These are phyloP conservation scores for Chondrilla cf. caribensis DNA, from an alignment of 37 sponge, comb jelly and placozoan genomes.

Conservation along the genomic window DNA sequence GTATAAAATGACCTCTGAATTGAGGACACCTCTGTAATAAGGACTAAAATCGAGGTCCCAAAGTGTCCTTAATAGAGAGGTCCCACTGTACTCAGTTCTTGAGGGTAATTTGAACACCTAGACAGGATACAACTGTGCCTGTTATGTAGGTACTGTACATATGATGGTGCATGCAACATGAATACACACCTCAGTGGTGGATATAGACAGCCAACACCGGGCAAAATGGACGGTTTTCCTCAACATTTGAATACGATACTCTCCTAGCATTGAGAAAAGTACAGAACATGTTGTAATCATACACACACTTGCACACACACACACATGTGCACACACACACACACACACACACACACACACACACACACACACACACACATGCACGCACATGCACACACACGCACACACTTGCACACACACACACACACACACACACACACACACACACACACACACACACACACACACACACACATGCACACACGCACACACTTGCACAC, in stretches of 20 bases:
- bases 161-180: too few species aligned
- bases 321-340: conserved; percentile 10
- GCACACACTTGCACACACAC: not conserved
- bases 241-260: not conserved
- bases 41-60: too few species aligned
- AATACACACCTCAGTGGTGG: not conserved
- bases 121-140: too few species aligned
- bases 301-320: not conserved
- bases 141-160: too few species aligned
- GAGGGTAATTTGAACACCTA: too few species aligned
- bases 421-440: not conserved
- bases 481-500: too few species aligned
- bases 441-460: conserved; percentile 5
- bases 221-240: not conserved
- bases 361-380: not conserved
- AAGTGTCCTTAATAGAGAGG: too few species aligned
- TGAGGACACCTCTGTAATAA: too few species aligned
- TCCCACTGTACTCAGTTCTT: too few species aligned
- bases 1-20: too few species aligned
- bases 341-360: conserved; percentile 34
- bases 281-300: not conserved
- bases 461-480: conserved; percentile 6
- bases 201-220: not conserved
- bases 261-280: not conserved
- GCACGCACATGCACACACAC: not conserved